These are phyloP conservation scores for Cephus rjabovi DNA, from an alignment of 2,888 invertebrate genomes.

Conservation along the genomic window DNA sequence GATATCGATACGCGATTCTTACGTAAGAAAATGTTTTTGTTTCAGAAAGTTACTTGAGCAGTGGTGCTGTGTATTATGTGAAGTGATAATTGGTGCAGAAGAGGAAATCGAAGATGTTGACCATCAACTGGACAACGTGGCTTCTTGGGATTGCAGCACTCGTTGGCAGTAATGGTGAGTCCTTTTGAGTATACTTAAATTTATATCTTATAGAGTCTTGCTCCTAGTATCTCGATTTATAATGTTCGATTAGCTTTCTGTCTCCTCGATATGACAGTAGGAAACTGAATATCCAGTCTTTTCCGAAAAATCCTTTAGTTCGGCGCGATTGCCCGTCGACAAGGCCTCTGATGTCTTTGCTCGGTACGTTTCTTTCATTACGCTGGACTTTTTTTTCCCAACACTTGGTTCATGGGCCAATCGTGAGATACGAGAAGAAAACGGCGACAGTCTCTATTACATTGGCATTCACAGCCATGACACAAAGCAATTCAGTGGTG, in stretches of 20 bases:
- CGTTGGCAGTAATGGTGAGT: conserved; percentile 58
- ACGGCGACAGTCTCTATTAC: not conserved
- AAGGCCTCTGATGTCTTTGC: not conserved
- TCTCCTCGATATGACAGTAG: no score
- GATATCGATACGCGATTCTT: not conserved
- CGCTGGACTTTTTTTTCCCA: not conserved
- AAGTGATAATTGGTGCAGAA: conserved; percentile 40
- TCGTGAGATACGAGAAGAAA: not conserved
- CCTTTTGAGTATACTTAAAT: not conserved
- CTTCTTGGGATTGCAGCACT: conserved; percentile 55
- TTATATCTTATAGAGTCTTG: not conserved
- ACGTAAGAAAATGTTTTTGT: not conserved
- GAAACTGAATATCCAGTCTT: no score
- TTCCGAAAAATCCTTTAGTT: no score
- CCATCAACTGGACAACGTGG: conserved; percentile 51
- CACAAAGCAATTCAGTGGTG: not conserved
- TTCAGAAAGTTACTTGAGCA: conserved; percentile 2
- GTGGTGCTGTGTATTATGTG: conserved; percentile 50
- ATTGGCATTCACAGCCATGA: not conserved
- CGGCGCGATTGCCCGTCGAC: no score
- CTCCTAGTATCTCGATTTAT: no score
- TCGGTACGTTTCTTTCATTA: not conserved
- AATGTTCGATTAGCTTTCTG: no score
- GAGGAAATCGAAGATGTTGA: conserved; percentile 54
- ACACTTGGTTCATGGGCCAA: not conserved